Base-by-base conservation (phyloP, 2,797 vertebrate genomes). In the Alectoris magna region DNA sequence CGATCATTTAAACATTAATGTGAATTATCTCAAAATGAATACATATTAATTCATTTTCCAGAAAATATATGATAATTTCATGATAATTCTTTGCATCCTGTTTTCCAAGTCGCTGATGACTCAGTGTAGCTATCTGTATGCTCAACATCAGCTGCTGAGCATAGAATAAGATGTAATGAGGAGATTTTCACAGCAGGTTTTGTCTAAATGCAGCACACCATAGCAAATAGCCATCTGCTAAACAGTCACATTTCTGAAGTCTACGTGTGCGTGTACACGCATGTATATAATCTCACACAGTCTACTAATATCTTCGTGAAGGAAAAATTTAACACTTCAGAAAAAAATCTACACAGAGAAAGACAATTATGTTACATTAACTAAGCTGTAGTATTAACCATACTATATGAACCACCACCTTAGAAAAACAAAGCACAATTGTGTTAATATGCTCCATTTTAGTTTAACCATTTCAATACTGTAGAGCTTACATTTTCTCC, bases 191-290 rank as follows among this genome's bases (percentile, higher is more conserved):
- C 94, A 95, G 90, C 87, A 94, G 94, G 95, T 92, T 96, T 92
- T 96, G 81, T 94, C 93, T 94, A 90, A 96, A 95, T 90, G 95
- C 92, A 91, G 87, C 93, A 88, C 95, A 91, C 84, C 72, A 93
- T 66, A 96, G 92, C 91, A 94, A 96, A 95, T 44, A 85, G 93
- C 94, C 95, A 97, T 97, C 96, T 97, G 96, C 89, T 71, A 88
- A 95, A 83, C 81, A 95, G 87, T 41, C 84, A 5, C 88, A 90
- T 79, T 83, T 77, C 77, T 79, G 16, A 91, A 91, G 56, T 82
- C 63, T 78, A 4, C 70, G 66, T 72, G 68, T 68, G 48, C 34
- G 39, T 38, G 46, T 39, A 60, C 2, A 24, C 51, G 74, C 48
- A 34, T 2, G 9, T 36, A 7, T 39, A 93, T 39, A 72, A 94